phyloP scores from a whole-genome alignment of 2,113 vertebrate species.

The Oryzias javanicus region DNA sequence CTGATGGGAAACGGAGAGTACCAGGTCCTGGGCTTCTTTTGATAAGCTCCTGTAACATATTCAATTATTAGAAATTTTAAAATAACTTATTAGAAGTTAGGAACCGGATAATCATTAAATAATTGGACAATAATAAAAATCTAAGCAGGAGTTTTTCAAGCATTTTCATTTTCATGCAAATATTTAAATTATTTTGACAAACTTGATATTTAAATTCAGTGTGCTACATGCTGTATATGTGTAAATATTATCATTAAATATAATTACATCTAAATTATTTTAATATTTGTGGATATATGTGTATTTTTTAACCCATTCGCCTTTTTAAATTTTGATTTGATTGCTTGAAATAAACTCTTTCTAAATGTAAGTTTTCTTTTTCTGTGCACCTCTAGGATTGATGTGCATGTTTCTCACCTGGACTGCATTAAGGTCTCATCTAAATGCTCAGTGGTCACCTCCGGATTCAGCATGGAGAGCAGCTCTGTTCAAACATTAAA shows the following conservation, averaged over 20 bases:
- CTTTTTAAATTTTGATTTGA: too few species aligned
- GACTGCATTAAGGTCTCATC: constrained; percentile 22
- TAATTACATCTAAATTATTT: too few species aligned
- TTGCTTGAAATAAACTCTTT: too few species aligned
- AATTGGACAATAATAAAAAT: too few species aligned
- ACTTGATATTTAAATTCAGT: too few species aligned
- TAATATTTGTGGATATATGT: too few species aligned
- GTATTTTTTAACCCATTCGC: too few species aligned
- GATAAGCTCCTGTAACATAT: constrained; percentile 61
- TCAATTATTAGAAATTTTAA: background rate
- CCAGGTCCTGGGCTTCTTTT: constrained; percentile 56
- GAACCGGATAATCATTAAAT: too few species aligned
- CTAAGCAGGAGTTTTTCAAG: too few species aligned
- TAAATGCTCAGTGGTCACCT: constrained; percentile 29
- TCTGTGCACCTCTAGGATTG: background rate
- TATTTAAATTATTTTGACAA: background rate
- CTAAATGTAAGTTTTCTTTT: background rate
- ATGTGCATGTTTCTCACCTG: constrained; percentile 44
- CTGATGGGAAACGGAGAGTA: constrained; percentile 46
- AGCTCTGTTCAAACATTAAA: constrained; percentile 51
- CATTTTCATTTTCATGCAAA: background rate
- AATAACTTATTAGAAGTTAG: too few species aligned
- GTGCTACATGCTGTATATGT: too few species aligned
- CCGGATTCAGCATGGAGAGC: constrained; percentile 72
- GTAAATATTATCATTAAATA: too few species aligned